Percentiles rank a stretch among this genome's conserved stretches.
Evolutionary conservation across 2,113 vertebrate species (phyloP).

Genomic region (Baryphthengus martii): DNA sequence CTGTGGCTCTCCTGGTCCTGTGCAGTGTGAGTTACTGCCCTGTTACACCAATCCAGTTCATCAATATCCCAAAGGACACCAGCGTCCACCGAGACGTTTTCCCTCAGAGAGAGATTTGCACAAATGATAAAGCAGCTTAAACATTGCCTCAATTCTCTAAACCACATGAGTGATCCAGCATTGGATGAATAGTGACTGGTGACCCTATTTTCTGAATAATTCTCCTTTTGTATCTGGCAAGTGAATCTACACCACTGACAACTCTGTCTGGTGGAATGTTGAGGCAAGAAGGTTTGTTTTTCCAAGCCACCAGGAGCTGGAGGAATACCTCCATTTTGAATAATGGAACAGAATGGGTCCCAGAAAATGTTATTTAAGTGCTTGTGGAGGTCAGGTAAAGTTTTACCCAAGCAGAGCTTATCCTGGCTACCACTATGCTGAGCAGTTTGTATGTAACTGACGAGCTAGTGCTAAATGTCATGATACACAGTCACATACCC

Average conservation of each 20-base stretch:
- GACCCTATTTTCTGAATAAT: neutral
- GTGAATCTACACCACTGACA: neutral
- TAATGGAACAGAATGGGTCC: rapidly evolving
- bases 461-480: neutral
- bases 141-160: neutral
- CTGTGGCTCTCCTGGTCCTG: no score
- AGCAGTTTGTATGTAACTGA: neutral
- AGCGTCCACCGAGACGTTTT: neutral
- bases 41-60: neutral
- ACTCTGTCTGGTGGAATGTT: neutral
- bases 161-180: neutral
- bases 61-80: neutral
- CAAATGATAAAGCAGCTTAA: neutral
- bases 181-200: neutral
- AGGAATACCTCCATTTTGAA: neutral
- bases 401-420: neutral
- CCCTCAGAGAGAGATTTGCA: neutral
- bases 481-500: neutral
- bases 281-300: neutral
- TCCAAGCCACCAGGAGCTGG: neutral
- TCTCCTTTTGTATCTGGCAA: neutral
- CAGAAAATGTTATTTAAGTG: neutral
- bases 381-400: neutral
- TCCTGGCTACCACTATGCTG: neutral
- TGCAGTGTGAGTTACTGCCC: neutral